Conservation (phyloP, 2,888 invertebrate genomes). For the Dynastes maya region DNA sequence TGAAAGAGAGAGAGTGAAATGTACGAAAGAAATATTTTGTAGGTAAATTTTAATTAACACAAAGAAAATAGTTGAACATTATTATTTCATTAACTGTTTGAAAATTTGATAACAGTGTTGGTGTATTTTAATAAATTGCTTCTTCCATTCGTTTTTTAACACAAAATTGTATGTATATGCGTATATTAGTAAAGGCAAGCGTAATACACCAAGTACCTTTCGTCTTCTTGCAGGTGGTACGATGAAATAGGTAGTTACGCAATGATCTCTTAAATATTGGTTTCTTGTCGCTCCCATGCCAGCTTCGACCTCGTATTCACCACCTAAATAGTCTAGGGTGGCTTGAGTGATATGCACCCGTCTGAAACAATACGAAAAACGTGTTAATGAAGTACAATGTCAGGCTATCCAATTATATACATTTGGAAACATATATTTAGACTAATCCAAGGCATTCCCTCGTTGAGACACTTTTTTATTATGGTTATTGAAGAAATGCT, state of each 20-base stretch:
- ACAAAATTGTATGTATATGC: not conserved
- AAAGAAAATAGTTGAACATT: not conserved
- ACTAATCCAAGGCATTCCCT: too few relatives aligned
- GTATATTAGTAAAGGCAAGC: not conserved
- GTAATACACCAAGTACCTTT: constrained; percentile 76
- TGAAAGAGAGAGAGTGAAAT: too few relatives aligned
- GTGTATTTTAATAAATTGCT: not conserved
- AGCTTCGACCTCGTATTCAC: constrained; percentile 92
- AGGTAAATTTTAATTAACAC: not conserved
- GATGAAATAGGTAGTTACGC: constrained; percentile 90
- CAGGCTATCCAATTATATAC: too few relatives aligned
- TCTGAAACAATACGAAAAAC: constrained; percentile 70
- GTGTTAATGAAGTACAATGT: too few relatives aligned
- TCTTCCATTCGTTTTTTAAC: constrained; percentile 21
- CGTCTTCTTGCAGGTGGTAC: constrained; percentile 88
- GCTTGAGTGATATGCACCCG: constrained; percentile 89
- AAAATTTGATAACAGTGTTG: not conserved
- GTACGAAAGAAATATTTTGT: not conserved
- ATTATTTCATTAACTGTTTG: not conserved
- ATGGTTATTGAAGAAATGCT: too few relatives aligned
- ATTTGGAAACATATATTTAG: too few relatives aligned
- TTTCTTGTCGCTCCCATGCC: constrained; percentile 89
- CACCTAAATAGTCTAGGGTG: constrained; percentile 88
- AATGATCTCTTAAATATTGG: constrained; percentile 87
- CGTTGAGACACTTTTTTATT: too few relatives aligned